Percentiles rank a stretch among this genome's conserved stretches.
Conservation (phyloP, 2,113 vertebrate genomes). For the Pyrgilauda ruficollis region DNA sequence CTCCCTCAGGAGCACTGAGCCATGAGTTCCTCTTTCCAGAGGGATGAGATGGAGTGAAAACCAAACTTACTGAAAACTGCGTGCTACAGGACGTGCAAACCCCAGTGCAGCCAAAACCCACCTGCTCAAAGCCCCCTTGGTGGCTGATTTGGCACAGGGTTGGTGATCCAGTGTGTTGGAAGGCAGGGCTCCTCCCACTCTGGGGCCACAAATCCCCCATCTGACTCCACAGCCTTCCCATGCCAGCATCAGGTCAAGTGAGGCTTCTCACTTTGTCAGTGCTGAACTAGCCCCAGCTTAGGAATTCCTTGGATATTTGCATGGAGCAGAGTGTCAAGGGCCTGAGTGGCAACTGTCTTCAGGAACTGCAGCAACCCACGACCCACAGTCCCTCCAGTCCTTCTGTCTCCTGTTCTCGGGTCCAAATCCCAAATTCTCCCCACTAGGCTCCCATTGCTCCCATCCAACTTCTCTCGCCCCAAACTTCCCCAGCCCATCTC, state of each 20-base stretch:
- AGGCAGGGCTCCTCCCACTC: not conserved
- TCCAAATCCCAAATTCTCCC: not conserved
- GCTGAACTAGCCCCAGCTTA: not conserved
- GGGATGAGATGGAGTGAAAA: not conserved
- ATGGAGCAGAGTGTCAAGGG: fast-evolving
- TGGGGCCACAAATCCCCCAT: not conserved
- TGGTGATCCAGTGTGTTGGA: not conserved
- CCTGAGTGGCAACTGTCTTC: not conserved
- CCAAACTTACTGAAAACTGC: not conserved
- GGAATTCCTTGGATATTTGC: not conserved
- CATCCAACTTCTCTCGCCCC: not conserved
- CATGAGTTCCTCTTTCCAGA: fast-evolving
- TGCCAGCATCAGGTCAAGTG: not conserved
- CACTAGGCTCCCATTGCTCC: not conserved
- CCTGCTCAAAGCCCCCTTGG: fast-evolving
- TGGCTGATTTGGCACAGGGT: not conserved
- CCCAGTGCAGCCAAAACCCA: not conserved
- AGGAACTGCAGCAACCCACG: not conserved
- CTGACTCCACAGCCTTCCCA: not conserved
- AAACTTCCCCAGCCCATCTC: fast-evolving
- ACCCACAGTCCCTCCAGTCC: not conserved
- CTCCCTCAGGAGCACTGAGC: not conserved
- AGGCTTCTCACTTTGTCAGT: fast-evolving
- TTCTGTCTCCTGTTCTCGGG: not conserved
- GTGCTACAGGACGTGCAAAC: fast-evolving